Evolutionary conservation across 2,113 vertebrate species (phyloP).

Genomic region (Apus apus): DNA sequence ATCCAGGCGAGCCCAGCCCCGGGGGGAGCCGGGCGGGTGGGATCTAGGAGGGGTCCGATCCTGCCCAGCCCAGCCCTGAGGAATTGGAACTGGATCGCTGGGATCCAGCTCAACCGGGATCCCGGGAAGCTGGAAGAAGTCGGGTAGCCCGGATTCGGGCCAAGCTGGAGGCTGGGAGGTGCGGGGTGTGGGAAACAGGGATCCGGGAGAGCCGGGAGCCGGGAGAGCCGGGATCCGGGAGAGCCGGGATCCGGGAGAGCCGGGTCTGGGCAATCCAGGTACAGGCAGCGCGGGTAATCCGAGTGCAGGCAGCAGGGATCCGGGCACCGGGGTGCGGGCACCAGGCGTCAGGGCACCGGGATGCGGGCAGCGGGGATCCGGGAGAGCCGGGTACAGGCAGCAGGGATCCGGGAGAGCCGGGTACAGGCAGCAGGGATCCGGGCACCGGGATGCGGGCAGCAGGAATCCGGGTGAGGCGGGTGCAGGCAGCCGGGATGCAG

Average conservation of each 20-base stretch:
- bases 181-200: background rate
- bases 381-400: no score
- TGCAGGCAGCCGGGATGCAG: background rate
- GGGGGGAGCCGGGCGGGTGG: background rate
- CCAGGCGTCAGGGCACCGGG: no score
- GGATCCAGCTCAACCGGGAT: background rate
- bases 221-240: background rate
- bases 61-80: background rate
- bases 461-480: background rate
- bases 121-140: background rate
- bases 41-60: background rate
- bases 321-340: background rate
- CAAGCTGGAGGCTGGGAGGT: background rate
- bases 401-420: background rate
- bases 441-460: background rate
- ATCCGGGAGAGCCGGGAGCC: no score
- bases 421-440: background rate
- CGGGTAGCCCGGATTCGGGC: background rate
- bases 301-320: background rate
- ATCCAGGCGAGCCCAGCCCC: background rate
- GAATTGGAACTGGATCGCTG: background rate
- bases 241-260: background rate
- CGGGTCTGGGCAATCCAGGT: background rate
- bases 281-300: background rate
- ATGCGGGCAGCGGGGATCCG: no score